Percentiles rank a stretch among this genome's conserved stretches.
Conservation (phyloP, 1,140 invertebrate species). For the Dryas iulia region DNA sequence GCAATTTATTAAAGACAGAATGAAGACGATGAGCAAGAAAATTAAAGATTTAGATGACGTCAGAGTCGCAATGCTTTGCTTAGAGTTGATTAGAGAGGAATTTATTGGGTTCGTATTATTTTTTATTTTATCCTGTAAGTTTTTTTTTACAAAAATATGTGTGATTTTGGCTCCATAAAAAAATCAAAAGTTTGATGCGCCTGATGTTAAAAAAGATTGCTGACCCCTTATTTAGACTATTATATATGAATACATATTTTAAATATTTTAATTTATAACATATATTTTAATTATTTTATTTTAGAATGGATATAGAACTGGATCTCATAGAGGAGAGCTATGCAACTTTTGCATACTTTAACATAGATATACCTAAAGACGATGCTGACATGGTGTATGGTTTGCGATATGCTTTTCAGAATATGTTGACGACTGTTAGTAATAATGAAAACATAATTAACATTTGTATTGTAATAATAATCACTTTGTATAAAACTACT, state of each 20-base stretch:
- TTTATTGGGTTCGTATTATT: slow-evolving; percentile 81
- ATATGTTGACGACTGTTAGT: slow-evolving; percentile 86
- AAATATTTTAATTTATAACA: too few species aligned
- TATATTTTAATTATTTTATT: too few species aligned
- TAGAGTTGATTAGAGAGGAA: slow-evolving; percentile 87
- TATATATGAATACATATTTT: too few species aligned
- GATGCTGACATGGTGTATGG: slow-evolving; percentile 90
- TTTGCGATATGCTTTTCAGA: slow-evolving; percentile 88
- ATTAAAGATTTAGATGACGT: slow-evolving; percentile 88
- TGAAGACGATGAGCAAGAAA: slow-evolving; percentile 83
- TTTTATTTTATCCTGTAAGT: neutral
- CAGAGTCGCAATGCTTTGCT: slow-evolving; percentile 86
- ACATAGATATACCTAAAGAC: slow-evolving; percentile 87
- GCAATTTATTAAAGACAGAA: slow-evolving; percentile 86
- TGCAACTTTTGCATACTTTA: slow-evolving; percentile 85
- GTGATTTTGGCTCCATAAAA: too few species aligned
- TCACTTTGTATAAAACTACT: too few species aligned
- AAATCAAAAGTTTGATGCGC: too few species aligned
- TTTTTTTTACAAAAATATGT: too few species aligned
- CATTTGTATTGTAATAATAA: too few species aligned
- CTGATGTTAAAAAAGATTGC: too few species aligned
- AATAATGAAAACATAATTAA: too few species aligned
- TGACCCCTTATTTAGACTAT: too few species aligned
- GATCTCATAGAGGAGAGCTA: slow-evolving; percentile 91
- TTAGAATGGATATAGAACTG: slow-evolving; percentile 86